Percentiles rank a stretch among this genome's conserved stretches.
These are phyloP conservation scores for Anaspis maculata DNA, from an alignment of 2,888 invertebrate genomes.

Conservation along the genomic window DNA sequence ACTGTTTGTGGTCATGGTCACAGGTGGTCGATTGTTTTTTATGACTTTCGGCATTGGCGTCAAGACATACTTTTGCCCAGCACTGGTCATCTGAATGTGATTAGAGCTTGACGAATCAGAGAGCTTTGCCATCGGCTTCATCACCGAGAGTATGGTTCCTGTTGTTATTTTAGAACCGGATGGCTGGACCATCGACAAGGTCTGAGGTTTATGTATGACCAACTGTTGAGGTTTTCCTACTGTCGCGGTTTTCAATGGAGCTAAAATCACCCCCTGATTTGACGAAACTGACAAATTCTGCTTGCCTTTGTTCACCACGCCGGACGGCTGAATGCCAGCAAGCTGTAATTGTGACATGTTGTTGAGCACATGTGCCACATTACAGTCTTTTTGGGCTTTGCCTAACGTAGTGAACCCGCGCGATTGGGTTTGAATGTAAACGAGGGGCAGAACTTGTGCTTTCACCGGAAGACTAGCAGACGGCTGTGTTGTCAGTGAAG, in stretches of 20 bases:
- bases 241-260: slow-evolving; percentile 19
- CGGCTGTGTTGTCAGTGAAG: too few species aligned
- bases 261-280: slow-evolving; percentile 29
- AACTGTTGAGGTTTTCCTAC: slow-evolving; percentile 44
- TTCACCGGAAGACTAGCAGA: slow-evolving; percentile 25
- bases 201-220: slow-evolving; percentile 46
- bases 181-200: slow-evolving; percentile 42
- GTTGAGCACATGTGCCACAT: slow-evolving; percentile 3
- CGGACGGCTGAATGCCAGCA: slow-evolving; percentile 17
- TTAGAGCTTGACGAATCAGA: neutral
- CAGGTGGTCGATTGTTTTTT: slow-evolving; percentile 48
- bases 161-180: slow-evolving; percentile 44
- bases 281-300: too few species aligned
- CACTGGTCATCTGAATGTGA: too few species aligned
- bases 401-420: too few species aligned
- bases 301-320: too few species aligned
- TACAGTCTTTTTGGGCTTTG: slow-evolving; percentile 43
- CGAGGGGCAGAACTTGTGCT: slow-evolving; percentile 47
- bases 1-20: slow-evolving; percentile 50
- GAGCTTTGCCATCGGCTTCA: too few species aligned
- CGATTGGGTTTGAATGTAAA: slow-evolving; percentile 56
- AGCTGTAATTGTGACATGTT: slow-evolving; percentile 27
- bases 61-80: slow-evolving; percentile 47
- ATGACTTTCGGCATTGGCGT: slow-evolving; percentile 53
- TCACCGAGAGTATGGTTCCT: slow-evolving; percentile 48